Evolutionary conservation across 2,888 invertebrate genomes (phyloP).

Genomic region (Leptinotarsa haldemani): DNA sequence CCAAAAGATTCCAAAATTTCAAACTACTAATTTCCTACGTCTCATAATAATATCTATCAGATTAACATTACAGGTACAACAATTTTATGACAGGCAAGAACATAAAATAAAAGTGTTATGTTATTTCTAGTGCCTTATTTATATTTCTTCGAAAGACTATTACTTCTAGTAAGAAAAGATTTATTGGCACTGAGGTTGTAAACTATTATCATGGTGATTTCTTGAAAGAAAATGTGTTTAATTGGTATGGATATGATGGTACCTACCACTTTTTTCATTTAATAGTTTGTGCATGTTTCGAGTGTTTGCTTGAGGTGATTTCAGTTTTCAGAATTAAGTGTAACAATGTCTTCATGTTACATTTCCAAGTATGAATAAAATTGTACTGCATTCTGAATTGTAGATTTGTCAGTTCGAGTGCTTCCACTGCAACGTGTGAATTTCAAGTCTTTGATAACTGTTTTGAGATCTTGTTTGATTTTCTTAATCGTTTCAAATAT

Average conservation of each 20-base stretch:
- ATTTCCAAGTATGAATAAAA: no score
- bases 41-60: background rate
- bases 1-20: no score
- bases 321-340: no score
- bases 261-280: slow-evolving; percentile 19
- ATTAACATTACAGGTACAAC: background rate
- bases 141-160: background rate
- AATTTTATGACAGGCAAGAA: background rate
- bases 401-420: no score
- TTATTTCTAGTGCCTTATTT: slow-evolving; percentile 7
- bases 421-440: no score
- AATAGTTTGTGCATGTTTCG: background rate
- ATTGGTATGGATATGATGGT: slow-evolving; percentile 17
- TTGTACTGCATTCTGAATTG: no score
- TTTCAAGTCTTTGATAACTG: no score
- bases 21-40: no score
- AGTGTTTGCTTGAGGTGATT: no score
- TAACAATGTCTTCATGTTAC: no score
- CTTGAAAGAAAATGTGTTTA: slow-evolving; percentile 4
- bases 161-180: slow-evolving; percentile 7
- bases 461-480: no score
- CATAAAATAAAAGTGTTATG: background rate
- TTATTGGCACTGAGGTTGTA: slow-evolving; percentile 12
- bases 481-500: no score
- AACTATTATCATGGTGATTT: slow-evolving; percentile 12